Conservation (phyloP, 1,140 invertebrate genomes). For the Steinernema feltiae region DNA sequence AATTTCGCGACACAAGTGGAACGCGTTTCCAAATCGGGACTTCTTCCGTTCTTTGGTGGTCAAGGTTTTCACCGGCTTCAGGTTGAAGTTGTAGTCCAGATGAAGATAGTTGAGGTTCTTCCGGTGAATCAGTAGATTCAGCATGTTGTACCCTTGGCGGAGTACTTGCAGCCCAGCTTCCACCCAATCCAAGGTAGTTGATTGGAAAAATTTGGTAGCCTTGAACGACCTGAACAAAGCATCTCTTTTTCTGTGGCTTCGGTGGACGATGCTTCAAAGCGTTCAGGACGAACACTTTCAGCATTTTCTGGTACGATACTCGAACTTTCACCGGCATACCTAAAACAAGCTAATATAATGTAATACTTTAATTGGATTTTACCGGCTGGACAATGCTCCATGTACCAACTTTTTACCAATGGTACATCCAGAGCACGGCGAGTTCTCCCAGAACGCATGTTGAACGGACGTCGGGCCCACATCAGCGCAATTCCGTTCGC, state of each 20-base stretch:
- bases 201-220: slow-evolving; percentile 99
- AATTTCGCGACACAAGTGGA: slow-evolving; percentile 97
- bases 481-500: slow-evolving; percentile 96
- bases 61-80: slow-evolving; percentile 97
- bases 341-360: too few species aligned
- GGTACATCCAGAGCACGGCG: slow-evolving; percentile 91
- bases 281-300: slow-evolving; percentile 97
- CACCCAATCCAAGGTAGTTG: slow-evolving; percentile 97
- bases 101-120: slow-evolving; percentile 99
- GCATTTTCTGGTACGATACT: slow-evolving; percentile 95
- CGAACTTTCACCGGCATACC: slow-evolving; percentile 97
- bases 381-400: slow-evolving; percentile 93
- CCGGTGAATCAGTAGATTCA: slow-evolving; percentile 94
- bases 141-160: slow-evolving; percentile 98
- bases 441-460: slow-evolving; percentile 76
- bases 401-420: slow-evolving; percentile 88
- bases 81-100: slow-evolving; percentile 98
- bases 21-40: slow-evolving; percentile 97
- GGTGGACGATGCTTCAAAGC: slow-evolving; percentile 91
- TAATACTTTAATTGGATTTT: too few species aligned
- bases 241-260: slow-evolving; percentile 95
- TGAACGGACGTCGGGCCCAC: slow-evolving; percentile 96
- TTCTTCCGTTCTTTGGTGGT: slow-evolving; percentile 96
- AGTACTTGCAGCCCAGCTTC: slow-evolving; percentile 96
- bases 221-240: slow-evolving; percentile 91